phyloP scores from a whole-genome alignment of 2,888 invertebrate genomes.

The Mimumesa dahlbomi region DNA sequence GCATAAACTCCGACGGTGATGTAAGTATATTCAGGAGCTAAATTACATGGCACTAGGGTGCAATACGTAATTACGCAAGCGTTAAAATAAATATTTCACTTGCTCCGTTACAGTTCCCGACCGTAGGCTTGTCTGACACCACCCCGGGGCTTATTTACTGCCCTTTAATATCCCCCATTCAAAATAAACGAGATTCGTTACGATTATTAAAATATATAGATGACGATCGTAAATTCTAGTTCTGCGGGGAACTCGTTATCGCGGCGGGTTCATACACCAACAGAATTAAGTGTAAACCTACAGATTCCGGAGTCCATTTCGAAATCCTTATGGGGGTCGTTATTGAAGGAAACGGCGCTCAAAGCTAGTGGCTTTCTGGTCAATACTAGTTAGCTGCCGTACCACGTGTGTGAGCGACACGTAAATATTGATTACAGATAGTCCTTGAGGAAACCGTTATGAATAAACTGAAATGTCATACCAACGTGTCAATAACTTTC shows the following conservation, averaged over 20 bases:
- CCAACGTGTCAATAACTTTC: too few relatives aligned
- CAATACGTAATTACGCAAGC: slow-evolving; percentile 58
- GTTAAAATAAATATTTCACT: slow-evolving; percentile 65
- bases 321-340: slow-evolving; percentile 52
- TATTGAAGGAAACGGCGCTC: slow-evolving; percentile 44
- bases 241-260: slow-evolving; percentile 22
- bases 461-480: too few relatives aligned
- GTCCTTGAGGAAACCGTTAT: slow-evolving; percentile 38
- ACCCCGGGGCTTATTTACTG: slow-evolving; percentile 19
- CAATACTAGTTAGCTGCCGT: slow-evolving; percentile 55
- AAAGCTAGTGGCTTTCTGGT: slow-evolving; percentile 36
- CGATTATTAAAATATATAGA: too few relatives aligned
- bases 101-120: slow-evolving; percentile 2
- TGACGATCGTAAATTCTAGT: slow-evolving; percentile 26
- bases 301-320: slow-evolving; percentile 45
- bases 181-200: too few relatives aligned
- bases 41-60: slow-evolving; percentile 44
- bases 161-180: background rate
- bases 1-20: slow-evolving; percentile 15
- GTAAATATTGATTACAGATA: slow-evolving; percentile 50
- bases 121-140: background rate
- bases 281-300: slow-evolving; percentile 55
- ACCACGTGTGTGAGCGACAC: slow-evolving; percentile 35
- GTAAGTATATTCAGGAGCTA: slow-evolving; percentile 22
- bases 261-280: too few relatives aligned